Evolutionary conservation across 2,113 vertebrate genomes (phyloP).

Genomic region (Embiotoca jacksoni): DNA sequence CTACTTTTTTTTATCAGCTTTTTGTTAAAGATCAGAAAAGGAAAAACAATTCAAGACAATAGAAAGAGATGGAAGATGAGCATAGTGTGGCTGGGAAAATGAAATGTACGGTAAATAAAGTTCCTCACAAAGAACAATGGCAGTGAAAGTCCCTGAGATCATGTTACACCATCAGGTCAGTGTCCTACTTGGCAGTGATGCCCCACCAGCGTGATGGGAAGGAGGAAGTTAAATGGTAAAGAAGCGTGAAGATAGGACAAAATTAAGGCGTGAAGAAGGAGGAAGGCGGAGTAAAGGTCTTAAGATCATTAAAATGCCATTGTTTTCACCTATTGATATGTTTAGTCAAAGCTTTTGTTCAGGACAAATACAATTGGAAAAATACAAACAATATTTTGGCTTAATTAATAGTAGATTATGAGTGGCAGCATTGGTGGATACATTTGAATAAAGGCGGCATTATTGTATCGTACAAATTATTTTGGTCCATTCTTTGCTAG

Average conservation of each 20-base stretch:
- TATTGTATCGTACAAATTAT: no score
- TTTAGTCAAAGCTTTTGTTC: no score
- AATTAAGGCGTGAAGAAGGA: background rate
- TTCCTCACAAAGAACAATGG: background rate
- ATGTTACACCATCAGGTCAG: slow-evolving; percentile 11
- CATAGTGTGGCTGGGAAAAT: slow-evolving; percentile 10
- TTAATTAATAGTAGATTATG: no score
- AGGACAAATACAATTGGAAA: no score
- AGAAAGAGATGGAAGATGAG: background rate
- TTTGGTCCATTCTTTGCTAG: no score
- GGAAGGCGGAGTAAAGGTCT: background rate
- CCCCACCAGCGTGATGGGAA: background rate
- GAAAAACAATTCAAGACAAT: background rate
- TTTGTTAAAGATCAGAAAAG: background rate
- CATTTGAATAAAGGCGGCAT: no score
- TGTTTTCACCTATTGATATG: background rate
- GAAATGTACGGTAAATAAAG: slow-evolving; percentile 20
- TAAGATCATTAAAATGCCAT: background rate
- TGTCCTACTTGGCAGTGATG: slow-evolving; percentile 27
- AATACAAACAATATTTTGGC: no score
- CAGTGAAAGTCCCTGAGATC: slow-evolving; percentile 17
- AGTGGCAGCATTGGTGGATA: no score
- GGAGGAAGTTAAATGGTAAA: background rate
- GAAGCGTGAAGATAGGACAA: background rate
- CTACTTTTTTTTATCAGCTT: no score